Percentiles rank a stretch among this genome's conserved stretches.
Conservation (phyloP, 2,797 vertebrate genomes). For the Schizothorax lantsangensis region DNA sequence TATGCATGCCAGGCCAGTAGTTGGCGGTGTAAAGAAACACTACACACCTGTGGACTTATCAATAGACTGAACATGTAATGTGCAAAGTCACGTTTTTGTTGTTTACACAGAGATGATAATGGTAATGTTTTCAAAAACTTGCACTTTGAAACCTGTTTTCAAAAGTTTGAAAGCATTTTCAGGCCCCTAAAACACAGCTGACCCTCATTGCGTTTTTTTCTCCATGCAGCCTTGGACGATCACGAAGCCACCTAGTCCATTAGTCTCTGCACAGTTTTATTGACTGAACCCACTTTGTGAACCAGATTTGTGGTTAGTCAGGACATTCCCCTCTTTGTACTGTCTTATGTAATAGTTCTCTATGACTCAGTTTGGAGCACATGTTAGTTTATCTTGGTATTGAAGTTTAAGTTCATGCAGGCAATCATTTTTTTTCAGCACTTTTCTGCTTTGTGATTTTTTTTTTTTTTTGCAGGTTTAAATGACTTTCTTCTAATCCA, state of each 20-base stretch:
- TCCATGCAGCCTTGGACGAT: not conserved
- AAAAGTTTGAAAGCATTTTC: not conserved
- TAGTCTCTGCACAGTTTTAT: not conserved
- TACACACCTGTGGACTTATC: not conserved
- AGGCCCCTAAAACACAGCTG: not conserved
- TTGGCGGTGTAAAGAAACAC: not conserved
- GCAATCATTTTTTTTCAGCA: not conserved
- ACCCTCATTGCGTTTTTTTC: not conserved
- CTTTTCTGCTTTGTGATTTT: not conserved
- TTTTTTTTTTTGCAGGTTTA: not conserved
- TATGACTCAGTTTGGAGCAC: conserved; percentile 1
- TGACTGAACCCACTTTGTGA: not conserved
- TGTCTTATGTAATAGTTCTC: not conserved
- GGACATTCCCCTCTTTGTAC: not conserved
- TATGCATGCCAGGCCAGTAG: not conserved
- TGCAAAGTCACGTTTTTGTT: not conserved
- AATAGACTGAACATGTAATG: not conserved
- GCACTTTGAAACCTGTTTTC: not conserved
- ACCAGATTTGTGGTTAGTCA: conserved; percentile 23
- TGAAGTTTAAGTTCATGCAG: not conserved
- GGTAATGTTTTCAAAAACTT: not conserved
- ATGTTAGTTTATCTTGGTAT: not conserved
- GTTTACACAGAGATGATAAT: not conserved
- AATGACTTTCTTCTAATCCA: not conserved
- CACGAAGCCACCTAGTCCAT: not conserved